Conservation (phyloP, 2,888 invertebrate genomes). For the Synanthedon vespiformis region DNA sequence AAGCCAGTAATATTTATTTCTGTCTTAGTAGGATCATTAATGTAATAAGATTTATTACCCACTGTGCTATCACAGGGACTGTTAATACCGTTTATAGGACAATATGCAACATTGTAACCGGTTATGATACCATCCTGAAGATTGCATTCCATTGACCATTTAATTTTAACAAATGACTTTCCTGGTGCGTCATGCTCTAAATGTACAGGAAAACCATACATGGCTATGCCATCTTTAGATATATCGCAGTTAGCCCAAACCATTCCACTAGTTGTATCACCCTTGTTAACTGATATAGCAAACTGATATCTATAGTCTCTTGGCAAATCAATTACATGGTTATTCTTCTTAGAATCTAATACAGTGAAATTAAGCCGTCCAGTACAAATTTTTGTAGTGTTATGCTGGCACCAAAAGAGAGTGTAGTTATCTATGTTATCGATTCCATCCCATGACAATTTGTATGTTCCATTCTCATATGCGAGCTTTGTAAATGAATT, state of each 20-base stretch:
- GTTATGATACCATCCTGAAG: slow-evolving; percentile 77
- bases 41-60: slow-evolving; percentile 39
- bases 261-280: slow-evolving; percentile 82
- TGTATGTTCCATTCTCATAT: slow-evolving; percentile 78
- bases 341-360: slow-evolving; percentile 38
- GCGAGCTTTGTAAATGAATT: slow-evolving; percentile 78
- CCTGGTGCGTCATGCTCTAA: slow-evolving; percentile 43
- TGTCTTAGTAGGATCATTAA: slow-evolving; percentile 55
- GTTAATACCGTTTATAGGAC: slow-evolving; percentile 70
- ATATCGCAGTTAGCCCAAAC: slow-evolving; percentile 82
- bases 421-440: slow-evolving; percentile 75
- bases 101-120: slow-evolving; percentile 83
- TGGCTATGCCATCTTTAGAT: slow-evolving; percentile 52
- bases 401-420: slow-evolving; percentile 80
- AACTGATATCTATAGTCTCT: slow-evolving; percentile 76
- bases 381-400: slow-evolving; percentile 63
- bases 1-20: slow-evolving; percentile 72
- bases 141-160: slow-evolving; percentile 83
- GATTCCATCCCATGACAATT: slow-evolving; percentile 80
- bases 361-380: slow-evolving; percentile 59
- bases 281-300: slow-evolving; percentile 84
- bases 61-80: slow-evolving; percentile 66
- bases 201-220: slow-evolving; percentile 67
- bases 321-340: slow-evolving; percentile 73
- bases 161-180: slow-evolving; percentile 61